A percentile compares a stretch with the other conserved stretches of the same genome.
phyloP scores from a whole-genome alignment of 2,113 vertebrate species.

The Terrapene triunguis region DNA sequence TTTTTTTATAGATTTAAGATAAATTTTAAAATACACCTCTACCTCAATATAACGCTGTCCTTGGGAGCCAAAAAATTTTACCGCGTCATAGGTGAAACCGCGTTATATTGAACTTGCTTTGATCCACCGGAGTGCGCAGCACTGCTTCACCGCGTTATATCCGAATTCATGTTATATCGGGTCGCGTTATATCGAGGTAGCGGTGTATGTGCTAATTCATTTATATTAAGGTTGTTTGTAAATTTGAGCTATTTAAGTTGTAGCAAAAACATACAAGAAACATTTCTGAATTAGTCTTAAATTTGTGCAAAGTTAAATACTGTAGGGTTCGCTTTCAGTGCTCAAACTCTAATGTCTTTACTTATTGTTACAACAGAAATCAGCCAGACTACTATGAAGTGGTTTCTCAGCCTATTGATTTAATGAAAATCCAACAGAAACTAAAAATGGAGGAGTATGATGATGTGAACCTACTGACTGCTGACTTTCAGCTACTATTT shows the following conservation, averaged over 20 bases:
- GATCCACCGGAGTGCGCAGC: no score
- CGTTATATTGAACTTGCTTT: no score
- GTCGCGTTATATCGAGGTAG: no score
- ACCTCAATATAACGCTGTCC: no score
- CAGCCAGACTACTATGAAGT: conserved; percentile 99
- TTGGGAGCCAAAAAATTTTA: no score
- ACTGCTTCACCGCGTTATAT: no score
- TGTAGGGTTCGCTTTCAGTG: conserved; percentile 9
- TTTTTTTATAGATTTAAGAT: background rate
- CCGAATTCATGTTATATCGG: no score
- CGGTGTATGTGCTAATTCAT: background rate
- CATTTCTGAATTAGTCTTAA: background rate
- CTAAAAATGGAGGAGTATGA: conserved; percentile 99
- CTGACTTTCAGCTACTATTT: conserved; percentile 95
- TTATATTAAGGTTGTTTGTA: background rate
- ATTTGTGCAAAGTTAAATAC: background rate
- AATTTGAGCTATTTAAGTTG: background rate
- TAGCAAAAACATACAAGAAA: background rate
- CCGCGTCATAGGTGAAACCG: no score
- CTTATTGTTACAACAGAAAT: conserved; percentile 85
- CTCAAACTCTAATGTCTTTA: conserved; percentile 38
- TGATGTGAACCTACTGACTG: conserved; percentile 94
- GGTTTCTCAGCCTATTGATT: conserved; percentile 97
- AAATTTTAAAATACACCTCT: background rate
- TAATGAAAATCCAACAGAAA: conserved; percentile 99